Evolutionary conservation across 2,888 invertebrate species (phyloP).

Genomic region (Nesidiocoris tenuis): DNA sequence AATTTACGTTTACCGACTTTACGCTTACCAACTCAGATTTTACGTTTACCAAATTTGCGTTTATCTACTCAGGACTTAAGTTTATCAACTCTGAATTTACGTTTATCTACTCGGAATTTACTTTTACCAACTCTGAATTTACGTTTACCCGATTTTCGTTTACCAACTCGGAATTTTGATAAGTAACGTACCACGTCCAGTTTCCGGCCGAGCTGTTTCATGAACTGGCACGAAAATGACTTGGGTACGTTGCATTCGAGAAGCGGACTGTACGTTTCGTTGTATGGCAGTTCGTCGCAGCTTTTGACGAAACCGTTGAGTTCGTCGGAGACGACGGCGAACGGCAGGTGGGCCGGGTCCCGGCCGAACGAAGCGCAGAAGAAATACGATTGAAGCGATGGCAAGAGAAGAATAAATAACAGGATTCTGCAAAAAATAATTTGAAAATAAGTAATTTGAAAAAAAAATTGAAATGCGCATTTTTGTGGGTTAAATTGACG

Average conservation of each 20-base stretch:
- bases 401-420: slow-evolving; percentile 80
- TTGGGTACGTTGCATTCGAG: slow-evolving; percentile 44
- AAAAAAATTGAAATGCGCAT: no score
- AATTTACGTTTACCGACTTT: no score
- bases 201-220: slow-evolving; percentile 35
- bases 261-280: slow-evolving; percentile 43
- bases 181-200: slow-evolving; percentile 44
- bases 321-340: slow-evolving; percentile 83
- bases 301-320: slow-evolving; percentile 53
- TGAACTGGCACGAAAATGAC: slow-evolving; percentile 45
- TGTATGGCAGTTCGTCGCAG: slow-evolving; percentile 42
- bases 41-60: no score
- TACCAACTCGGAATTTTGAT: no score
- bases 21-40: no score
- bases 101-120: neutral
- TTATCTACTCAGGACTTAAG: no score
- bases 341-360: slow-evolving; percentile 71
- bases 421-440: slow-evolving; percentile 63
- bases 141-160: no score
- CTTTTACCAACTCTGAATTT: neutral
- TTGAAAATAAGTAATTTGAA: neutral
- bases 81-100: neutral
- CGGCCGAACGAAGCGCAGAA: slow-evolving; percentile 87
- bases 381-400: slow-evolving; percentile 79
- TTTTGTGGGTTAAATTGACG: no score